Evolutionary conservation across 2,888 invertebrate species (phyloP).

Genomic region (Drosophila tanythrix): DNA sequence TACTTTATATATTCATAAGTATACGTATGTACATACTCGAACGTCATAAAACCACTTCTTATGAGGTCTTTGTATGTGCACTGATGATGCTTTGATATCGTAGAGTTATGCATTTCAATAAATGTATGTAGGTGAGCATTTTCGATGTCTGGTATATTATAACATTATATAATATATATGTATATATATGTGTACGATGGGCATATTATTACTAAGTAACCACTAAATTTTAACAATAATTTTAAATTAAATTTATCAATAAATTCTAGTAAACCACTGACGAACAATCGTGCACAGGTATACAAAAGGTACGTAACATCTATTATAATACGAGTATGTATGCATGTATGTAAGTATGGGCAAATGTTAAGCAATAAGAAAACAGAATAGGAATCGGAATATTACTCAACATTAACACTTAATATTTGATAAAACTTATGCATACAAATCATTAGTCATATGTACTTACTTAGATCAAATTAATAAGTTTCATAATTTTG

Average conservation of each 20-base stretch:
- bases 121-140: slow-evolving; percentile 16
- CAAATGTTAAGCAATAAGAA: slow-evolving; percentile 4
- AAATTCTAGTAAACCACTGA: slow-evolving; percentile 42
- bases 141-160: slow-evolving; percentile 22
- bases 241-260: slow-evolving; percentile 37
- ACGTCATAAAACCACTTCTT: slow-evolving; percentile 1
- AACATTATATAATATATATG: slow-evolving; percentile 7
- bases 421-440: slow-evolving; percentile 21
- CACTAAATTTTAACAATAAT: slow-evolving; percentile 36
- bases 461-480: slow-evolving; percentile 17
- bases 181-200: slow-evolving; percentile 5
- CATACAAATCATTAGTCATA: slow-evolving; percentile 15
- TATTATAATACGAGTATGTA: slow-evolving; percentile 17
- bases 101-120: slow-evolving; percentile 8
- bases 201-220: slow-evolving; percentile 35
- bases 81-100: slow-evolving; percentile 15
- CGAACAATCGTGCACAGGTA: slow-evolving; percentile 17
- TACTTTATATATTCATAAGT: slow-evolving; percentile 31
- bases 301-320: slow-evolving; percentile 29
- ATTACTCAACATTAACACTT: slow-evolving; percentile 13
- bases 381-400: slow-evolving; percentile 13
- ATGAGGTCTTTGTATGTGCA: slow-evolving; percentile 11
- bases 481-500: slow-evolving; percentile 29
- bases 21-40: slow-evolving; percentile 20
- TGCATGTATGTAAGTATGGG: slow-evolving; percentile 24